Evolutionary conservation across 2,797 vertebrate genomes (phyloP), one percentile per base, ranked within the genome.

Genomic region (Buceros bicornis): DNA sequence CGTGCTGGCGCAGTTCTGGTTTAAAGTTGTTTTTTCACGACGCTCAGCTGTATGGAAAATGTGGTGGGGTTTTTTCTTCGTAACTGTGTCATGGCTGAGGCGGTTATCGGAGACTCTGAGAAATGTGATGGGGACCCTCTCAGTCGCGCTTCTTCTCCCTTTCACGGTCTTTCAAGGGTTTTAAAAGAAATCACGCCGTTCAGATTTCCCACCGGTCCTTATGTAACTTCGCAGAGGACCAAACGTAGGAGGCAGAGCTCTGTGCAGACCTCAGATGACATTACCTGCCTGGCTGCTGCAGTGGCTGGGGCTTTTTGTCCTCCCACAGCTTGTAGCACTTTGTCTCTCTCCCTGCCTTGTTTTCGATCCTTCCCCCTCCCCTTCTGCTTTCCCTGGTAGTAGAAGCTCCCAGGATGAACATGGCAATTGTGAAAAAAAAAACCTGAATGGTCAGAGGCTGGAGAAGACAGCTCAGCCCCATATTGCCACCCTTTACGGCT

Each of bases 231-330:
- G 81, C 47, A 14, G 13, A 48, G 94, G 73, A 64, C 72, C 31
- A 16, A 17, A 33, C 13, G 81, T 28, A n/a, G 94, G 94, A 92
- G 91, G 90, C 29, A 80, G 42, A 95, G 91, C 89, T 89, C 92
- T 43, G 72, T 80, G 78, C 88, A 82, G 91, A 45, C 79, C 94
- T 69, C 80, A 18, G 70, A 42, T 10, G 72, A 42, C 67, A 8
- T 83, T 76, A 78, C 82, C 81, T 93, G 93, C 48, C 70, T 40
- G 18, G 78, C 89, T 60, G 87, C 82, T 53, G 57, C 80, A 10
- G 10, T 17, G 73, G 48, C 94, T 67, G 58, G 62, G 77, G 28
- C 22, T 57, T 29, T 35, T 45, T 42, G 45, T 7, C 40, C 80
- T 91, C 85, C 82, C 80, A 42, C 72, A 45, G 67, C 81, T 80